Conservation (phyloP, 2,113 vertebrate genomes). For the Lamprologus lemairii region DNA sequence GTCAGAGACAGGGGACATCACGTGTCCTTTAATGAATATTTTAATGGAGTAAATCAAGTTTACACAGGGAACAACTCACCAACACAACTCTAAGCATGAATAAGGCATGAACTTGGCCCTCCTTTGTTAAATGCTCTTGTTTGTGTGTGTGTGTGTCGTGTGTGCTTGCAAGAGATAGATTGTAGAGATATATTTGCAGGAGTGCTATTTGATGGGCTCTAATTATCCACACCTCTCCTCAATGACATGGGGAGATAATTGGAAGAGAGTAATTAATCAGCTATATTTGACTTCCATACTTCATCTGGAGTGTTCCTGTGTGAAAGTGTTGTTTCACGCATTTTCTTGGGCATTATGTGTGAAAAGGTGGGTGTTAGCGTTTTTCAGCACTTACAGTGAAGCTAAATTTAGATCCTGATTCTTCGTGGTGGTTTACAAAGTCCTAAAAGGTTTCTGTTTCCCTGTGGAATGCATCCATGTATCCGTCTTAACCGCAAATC, state of each 20-base stretch:
- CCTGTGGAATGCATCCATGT: not conserved
- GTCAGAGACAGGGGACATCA: not conserved
- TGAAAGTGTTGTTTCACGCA: not conserved
- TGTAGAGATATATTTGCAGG: conserved; percentile 19
- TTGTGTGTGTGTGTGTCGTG: not conserved
- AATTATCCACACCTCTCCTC: conserved; percentile 59
- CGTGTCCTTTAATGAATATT: conserved; percentile 47
- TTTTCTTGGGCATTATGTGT: not conserved
- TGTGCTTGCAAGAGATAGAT: not conserved
- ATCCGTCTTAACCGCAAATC: not conserved
- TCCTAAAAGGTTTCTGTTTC: not conserved
- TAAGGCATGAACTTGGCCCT: conserved; percentile 33
- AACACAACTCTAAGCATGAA: conserved; percentile 36
- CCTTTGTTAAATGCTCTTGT: conserved; percentile 11
- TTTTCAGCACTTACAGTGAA: not conserved
- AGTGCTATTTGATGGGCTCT: conserved; percentile 53
- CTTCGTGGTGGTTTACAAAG: not conserved
- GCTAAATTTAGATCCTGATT: not conserved
- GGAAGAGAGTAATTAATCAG: conserved; percentile 45
- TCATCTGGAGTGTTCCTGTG: not conserved
- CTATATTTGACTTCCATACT: conserved; percentile 44
- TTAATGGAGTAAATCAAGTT: conserved; percentile 47
- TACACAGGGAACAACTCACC: conserved; percentile 32
- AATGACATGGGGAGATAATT: conserved; percentile 49
- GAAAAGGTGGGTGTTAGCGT: not conserved